phyloP scores from a whole-genome alignment of 2,797 vertebrate genomes.

The Capromys pilorides region DNA sequence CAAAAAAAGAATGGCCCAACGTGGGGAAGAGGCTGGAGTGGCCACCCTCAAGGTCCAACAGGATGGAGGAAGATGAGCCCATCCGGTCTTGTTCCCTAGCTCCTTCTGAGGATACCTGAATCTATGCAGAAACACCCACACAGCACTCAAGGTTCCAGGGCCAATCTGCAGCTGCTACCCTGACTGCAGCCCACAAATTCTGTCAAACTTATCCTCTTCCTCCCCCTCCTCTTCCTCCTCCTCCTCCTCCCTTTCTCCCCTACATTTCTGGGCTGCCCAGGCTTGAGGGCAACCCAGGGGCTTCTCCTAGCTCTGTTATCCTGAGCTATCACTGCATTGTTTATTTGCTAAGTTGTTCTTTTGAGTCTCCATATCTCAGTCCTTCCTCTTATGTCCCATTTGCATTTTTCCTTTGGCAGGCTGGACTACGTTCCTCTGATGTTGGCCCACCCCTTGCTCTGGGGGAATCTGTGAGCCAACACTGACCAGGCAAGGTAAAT shows the following conservation, averaged over 20 bases:
- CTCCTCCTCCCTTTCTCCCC: neutral
- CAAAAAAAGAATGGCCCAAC: neutral
- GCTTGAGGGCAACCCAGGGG: neutral
- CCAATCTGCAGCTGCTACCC: neutral
- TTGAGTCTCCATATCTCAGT: neutral
- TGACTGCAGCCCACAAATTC: neutral
- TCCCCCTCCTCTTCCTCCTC: too few relatives aligned
- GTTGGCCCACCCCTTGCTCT: neutral
- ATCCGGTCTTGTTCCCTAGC: neutral
- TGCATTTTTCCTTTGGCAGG: neutral
- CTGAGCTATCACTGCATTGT: neutral
- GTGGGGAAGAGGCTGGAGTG: too few relatives aligned
- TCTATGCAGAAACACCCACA: neutral
- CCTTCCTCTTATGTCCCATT: neutral
- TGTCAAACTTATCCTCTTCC: too few relatives aligned
- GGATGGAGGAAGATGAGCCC: too few relatives aligned
- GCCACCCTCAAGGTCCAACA: neutral
- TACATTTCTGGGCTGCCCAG: neutral
- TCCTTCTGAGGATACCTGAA: neutral
- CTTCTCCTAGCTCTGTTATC: too few relatives aligned
- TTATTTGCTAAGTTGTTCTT: neutral
- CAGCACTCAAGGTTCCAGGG: too few relatives aligned
- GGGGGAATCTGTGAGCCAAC: neutral
- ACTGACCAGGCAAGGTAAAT: too few relatives aligned
- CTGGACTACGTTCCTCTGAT: neutral